phyloP scores from a whole-genome alignment of 1,140 invertebrate species.

The Drosophila hydei region DNA sequence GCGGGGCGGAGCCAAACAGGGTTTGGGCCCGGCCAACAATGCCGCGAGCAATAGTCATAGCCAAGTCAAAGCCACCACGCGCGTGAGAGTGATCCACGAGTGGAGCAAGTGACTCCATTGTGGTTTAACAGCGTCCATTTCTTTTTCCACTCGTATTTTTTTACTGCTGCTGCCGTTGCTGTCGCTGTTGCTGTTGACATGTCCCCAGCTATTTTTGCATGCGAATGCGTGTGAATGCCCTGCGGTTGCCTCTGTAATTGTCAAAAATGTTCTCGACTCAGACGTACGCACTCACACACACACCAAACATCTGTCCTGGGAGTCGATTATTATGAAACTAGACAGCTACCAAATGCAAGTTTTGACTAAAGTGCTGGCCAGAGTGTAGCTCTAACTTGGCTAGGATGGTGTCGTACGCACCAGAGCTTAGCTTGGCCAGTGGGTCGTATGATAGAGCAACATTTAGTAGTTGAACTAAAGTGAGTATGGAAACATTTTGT shows the following conservation, averaged over 20 bases:
- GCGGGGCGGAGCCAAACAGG: not conserved
- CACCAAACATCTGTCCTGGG: conserved; percentile 1
- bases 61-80: conserved; percentile 36
- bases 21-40: conserved; percentile 9
- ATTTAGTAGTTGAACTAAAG: too few species aligned
- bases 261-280: conserved; percentile 45
- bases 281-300: too few species aligned
- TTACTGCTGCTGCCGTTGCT: conserved; percentile 9
- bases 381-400: too few species aligned
- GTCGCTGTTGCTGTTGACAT: conserved; percentile 32
- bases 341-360: conserved; percentile 10
- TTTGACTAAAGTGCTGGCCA: not conserved
- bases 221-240: conserved; percentile 22
- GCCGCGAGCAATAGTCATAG: conserved; percentile 25
- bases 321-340: conserved; percentile 13
- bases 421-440: too few species aligned
- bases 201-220: conserved; percentile 31
- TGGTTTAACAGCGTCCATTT: conserved; percentile 55
- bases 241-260: conserved; percentile 67
- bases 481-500: too few species aligned
- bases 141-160: conserved; percentile 4
- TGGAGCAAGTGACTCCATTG: conserved; percentile 54
- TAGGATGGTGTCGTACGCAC: too few species aligned
- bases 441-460: too few species aligned
- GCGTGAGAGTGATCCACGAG: conserved; percentile 39